phyloP scores from a whole-genome alignment of 2,797 vertebrate genomes.

The Thripadectes ignobilis region DNA sequence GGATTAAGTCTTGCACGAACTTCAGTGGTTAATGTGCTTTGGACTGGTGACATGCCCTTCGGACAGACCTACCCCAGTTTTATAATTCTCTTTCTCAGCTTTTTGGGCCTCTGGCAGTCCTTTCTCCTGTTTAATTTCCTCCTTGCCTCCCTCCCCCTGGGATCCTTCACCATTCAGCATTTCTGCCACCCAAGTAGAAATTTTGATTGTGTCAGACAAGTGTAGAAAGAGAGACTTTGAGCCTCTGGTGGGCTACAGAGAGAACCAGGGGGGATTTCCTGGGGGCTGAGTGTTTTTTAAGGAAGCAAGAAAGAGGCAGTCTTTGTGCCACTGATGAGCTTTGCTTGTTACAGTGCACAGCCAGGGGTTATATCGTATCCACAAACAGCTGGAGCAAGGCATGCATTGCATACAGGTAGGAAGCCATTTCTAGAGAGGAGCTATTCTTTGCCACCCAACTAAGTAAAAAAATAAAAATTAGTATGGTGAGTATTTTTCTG shows the following conservation, averaged over 20 bases:
- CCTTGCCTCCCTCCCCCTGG: conserved; percentile 49
- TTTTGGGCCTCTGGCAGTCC: conserved; percentile 44
- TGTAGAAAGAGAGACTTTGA: conserved; percentile 15
- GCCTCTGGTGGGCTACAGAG: not conserved
- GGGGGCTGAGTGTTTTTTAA: not conserved
- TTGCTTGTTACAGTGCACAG: not conserved
- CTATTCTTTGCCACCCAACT: not conserved
- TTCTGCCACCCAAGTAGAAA: conserved; percentile 64
- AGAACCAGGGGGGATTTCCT: not conserved
- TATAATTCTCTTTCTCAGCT: conserved; percentile 56
- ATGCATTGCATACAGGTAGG: not conserved
- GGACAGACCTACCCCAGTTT: conserved; percentile 62
- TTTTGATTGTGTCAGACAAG: conserved; percentile 60
- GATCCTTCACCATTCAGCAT: conserved; percentile 53
- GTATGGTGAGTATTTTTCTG: not conserved
- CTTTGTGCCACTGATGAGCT: not conserved
- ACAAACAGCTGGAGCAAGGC: not conserved
- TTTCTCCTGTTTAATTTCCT: conserved; percentile 64
- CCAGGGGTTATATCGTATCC: not conserved
- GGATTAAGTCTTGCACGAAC: conserved; percentile 60
- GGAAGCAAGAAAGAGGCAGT: not conserved
- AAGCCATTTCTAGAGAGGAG: not conserved
- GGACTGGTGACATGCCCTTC: conserved; percentile 65
- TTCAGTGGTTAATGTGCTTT: conserved; percentile 60
- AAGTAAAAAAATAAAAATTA: not conserved